phyloP scores from a whole-genome alignment of 1,140 invertebrate genomes.

The Ctenoplectra terminalis region DNA sequence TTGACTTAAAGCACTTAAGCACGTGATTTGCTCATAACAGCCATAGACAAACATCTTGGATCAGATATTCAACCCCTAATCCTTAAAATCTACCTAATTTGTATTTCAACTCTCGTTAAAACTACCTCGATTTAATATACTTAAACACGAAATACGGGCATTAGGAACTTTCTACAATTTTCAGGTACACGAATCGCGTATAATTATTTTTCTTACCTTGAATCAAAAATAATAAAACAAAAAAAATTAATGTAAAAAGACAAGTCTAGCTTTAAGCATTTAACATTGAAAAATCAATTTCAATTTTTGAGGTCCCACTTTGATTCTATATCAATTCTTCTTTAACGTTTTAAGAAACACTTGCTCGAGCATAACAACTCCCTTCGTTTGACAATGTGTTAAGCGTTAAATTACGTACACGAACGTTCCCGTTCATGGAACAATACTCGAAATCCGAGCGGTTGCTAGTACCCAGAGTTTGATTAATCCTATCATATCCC shows the following conservation, averaged over 20 bases:
- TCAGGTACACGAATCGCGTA: not conserved
- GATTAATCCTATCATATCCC: not conserved
- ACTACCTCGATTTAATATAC: not conserved
- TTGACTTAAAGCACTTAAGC: not conserved
- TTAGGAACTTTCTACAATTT: not conserved
- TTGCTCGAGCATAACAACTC: too few relatives aligned
- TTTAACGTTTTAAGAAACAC: too few relatives aligned
- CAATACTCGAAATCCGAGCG: not conserved
- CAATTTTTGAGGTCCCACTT: too few relatives aligned
- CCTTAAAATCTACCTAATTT: not conserved
- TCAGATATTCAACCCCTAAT: not conserved
- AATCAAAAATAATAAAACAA: too few relatives aligned
- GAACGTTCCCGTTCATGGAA: too few relatives aligned
- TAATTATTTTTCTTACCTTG: not conserved
- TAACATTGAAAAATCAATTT: too few relatives aligned
- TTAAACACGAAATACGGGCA: not conserved
- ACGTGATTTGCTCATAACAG: not conserved
- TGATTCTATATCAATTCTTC: too few relatives aligned
- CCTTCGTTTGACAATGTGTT: not conserved
- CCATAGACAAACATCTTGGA: not conserved
- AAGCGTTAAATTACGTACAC: not conserved
- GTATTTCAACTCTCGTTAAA: slow-evolving; percentile 1
- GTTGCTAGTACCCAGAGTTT: not conserved
- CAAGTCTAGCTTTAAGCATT: too few relatives aligned
- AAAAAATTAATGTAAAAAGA: too few relatives aligned